Evolutionary conservation across 1,140 invertebrate species (phyloP), one percentile per base, ranked within the genome.

Genomic region (Dinothrombium tinctorium): DNA sequence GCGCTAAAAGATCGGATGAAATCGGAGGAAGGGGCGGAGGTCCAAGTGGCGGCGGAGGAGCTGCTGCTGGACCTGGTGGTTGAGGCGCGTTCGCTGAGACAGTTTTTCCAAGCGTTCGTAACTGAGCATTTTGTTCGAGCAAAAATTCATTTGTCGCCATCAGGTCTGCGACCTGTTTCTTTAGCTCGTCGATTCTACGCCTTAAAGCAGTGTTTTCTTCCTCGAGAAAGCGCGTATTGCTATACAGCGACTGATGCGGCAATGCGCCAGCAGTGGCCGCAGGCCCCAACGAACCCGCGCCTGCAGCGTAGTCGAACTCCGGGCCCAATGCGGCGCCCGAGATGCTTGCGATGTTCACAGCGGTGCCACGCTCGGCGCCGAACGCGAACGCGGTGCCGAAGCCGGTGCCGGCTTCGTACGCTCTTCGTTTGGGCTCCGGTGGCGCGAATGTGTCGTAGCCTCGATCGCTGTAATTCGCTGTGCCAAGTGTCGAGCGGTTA

Each of bases 111-210:
- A 17, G 19, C 12, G 14, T 64, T 35, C 76, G 61, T 40, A 78
- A 57, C 35, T 74, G 69, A 8, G 75, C 75, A 56, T 80, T 81
- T 59, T 81, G 76, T 48, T 77, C 74, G 35, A 80, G 53, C 0
- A 81, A 60, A 54, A 78, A 77, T 53, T 79, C 75, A 55, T 79
- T 80, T 2, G 76, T 74, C 5, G 74, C 73, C n/a, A 70, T 72
- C 33, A 78, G 53, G 53, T 76, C 73, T 23, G 65, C 63, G 3
- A 72, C 66, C 53, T 71, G 68, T 49, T 73, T 73, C 54, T 75
- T 75, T 35, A 79, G 54, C 48, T 76, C 73, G 31, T 75, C 71
- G 38, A 79, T 67, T 54, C 73, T 71, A 45, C 72, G 68, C 47
- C 72, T 63, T 26, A 80, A 54, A 43, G 76, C 59, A 22, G 48